phyloP scores from a whole-genome alignment of 2,797 vertebrate species.

The Betta splendens region DNA sequence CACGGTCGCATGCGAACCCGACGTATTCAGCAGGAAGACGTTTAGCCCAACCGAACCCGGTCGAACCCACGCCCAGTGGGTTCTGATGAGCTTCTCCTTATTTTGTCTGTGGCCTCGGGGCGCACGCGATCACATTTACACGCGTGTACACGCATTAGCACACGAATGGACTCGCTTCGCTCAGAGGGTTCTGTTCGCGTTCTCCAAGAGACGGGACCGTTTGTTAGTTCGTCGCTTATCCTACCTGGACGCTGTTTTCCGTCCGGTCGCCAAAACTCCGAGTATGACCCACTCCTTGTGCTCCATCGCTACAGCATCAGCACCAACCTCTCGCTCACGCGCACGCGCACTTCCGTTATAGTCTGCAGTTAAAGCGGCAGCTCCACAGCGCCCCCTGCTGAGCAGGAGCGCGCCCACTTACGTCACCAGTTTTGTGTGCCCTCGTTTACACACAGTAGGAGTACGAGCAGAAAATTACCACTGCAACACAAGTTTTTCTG shows the following conservation, averaged over 20 bases:
- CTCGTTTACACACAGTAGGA: neutral
- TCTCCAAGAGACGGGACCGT: rapidly evolving
- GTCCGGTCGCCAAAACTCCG: slow-evolving; percentile 41
- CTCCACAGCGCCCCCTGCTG: slow-evolving; percentile 39
- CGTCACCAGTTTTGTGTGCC: neutral
- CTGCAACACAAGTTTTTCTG: no score
- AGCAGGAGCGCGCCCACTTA: slow-evolving; percentile 10
- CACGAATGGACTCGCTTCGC: neutral
- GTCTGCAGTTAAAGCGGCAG: neutral
- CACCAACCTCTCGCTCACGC: slow-evolving; percentile 30
- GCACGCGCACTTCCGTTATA: slow-evolving; percentile 3
- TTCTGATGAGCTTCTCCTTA: neutral
- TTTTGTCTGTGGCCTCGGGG: slow-evolving; percentile 14
- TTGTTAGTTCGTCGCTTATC: slow-evolving; percentile 7
- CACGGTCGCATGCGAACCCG: neutral
- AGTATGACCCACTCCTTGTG: slow-evolving; percentile 34
- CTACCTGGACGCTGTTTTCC: slow-evolving; percentile 50
- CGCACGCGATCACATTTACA: no score
- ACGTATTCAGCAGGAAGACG: neutral
- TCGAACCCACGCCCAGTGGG: neutral
- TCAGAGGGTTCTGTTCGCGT: neutral
- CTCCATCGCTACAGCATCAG: slow-evolving; percentile 70
- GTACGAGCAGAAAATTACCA: no score
- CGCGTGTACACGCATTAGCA: neutral
- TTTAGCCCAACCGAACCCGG: no score